Conservation (phyloP, 2,113 vertebrate genomes). For the Euleptes europaea region DNA sequence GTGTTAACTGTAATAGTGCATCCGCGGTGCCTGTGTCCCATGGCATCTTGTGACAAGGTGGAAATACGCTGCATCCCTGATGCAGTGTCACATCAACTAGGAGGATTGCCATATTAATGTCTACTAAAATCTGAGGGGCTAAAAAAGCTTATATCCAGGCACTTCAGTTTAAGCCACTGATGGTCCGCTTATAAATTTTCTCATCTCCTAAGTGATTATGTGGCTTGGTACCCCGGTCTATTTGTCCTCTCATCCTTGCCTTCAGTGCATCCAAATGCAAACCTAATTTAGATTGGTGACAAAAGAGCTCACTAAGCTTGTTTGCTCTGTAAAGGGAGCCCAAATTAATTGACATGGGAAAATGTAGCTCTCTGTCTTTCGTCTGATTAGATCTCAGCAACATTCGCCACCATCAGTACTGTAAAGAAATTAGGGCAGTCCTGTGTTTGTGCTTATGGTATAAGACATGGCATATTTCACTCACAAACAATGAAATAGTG, state of each 20-base stretch:
- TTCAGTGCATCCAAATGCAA: neutral
- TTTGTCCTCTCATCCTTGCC: neutral
- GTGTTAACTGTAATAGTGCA: neutral
- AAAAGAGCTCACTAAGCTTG: neutral
- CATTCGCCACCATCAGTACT: neutral
- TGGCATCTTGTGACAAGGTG: neutral
- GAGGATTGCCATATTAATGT: neutral
- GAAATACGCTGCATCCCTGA: neutral
- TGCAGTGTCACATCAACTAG: neutral
- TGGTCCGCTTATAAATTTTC: neutral
- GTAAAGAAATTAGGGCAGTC: neutral
- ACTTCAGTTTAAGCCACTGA: neutral
- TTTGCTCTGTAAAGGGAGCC: neutral
- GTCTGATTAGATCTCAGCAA: neutral
- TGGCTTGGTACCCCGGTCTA: neutral
- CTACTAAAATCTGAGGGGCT: neutral
- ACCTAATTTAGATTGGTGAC: neutral
- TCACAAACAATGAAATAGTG: neutral
- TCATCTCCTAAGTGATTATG: neutral
- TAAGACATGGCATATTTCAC: neutral
- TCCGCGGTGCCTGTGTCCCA: neutral
- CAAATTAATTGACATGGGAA: conserved; percentile 3
- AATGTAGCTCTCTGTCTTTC: neutral
- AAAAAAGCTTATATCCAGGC: neutral
- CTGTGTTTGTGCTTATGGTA: conserved; percentile 28